Percentiles rank a stretch among this genome's conserved stretches.
Evolutionary conservation across 1,140 invertebrate species (phyloP).

Genomic region (Caenorhabditis latens): DNA sequence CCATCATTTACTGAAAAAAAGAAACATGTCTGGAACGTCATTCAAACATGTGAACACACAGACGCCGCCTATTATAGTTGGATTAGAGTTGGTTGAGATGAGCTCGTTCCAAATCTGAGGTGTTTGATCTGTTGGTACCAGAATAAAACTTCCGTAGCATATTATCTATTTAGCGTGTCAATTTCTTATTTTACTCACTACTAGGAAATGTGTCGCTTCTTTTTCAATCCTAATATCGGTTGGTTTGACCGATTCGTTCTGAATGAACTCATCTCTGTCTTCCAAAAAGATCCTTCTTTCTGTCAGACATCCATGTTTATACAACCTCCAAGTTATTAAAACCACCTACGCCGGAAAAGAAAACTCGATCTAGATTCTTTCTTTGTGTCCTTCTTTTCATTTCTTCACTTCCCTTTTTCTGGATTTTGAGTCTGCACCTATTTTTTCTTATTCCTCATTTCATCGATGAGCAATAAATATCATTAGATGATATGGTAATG

Average conservation of each 20-base stretch:
- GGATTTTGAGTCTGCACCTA: conserved; percentile 25
- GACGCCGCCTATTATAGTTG: not conserved
- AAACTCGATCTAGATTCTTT: not conserved
- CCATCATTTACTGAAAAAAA: not conserved
- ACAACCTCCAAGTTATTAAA: conserved; percentile 45
- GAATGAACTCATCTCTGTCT: not conserved
- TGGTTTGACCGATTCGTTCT: no score
- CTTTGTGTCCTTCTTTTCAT: not conserved
- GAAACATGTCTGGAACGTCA: not conserved
- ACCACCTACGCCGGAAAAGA: conserved; percentile 14
- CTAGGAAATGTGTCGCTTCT: no score
- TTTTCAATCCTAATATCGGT: no score
- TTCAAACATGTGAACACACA: not conserved
- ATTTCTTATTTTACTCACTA: no score
- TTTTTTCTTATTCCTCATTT: not conserved
- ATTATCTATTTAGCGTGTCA: not conserved
- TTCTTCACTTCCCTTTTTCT: not conserved
- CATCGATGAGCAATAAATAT: conserved; percentile 4
- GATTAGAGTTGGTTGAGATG: not conserved
- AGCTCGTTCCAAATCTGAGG: not conserved
- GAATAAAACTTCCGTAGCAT: not conserved
- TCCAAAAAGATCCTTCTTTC: not conserved
- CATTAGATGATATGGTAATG: not conserved
- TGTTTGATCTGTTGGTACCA: not conserved
- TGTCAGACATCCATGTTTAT: not conserved